Evolutionary conservation across 2,113 vertebrate genomes (phyloP).

Genomic region (Rynchops niger): DNA sequence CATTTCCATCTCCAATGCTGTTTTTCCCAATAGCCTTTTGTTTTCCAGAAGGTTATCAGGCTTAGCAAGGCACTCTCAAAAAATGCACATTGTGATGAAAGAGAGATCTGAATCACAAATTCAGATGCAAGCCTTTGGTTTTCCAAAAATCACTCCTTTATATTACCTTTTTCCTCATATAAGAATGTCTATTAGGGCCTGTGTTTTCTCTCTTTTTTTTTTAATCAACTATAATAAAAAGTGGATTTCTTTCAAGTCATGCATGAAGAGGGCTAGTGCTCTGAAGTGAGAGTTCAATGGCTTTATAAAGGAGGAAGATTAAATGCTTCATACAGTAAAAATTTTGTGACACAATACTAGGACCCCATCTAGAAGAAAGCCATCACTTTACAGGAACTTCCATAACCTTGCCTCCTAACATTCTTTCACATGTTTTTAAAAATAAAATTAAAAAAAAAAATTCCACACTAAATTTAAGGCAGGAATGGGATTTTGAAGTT

Average conservation of each 20-base stretch:
- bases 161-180: neutral
- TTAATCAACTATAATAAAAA: neutral
- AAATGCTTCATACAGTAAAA: neutral
- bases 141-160: neutral
- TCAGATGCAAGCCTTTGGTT: neutral
- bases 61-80: neutral
- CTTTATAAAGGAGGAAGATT: neutral
- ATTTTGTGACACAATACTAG: neutral
- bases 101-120: neutral
- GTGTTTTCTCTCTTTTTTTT: neutral
- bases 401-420: neutral
- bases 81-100: neutral
- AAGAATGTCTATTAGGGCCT: neutral
- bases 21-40: neutral
- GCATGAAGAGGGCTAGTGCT: neutral
- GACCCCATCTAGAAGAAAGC: neutral
- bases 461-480: neutral
- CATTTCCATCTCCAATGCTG: neutral
- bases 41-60: neutral
- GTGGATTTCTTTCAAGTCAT: neutral
- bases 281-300: neutral
- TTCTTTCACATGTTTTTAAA: neutral
- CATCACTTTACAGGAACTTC: neutral
- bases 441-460: neutral
- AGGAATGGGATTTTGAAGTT: slow-evolving; percentile 7